Evolutionary conservation across 2,797 vertebrate species (phyloP), one percentile per base, ranked within the genome.

Genomic region (Pachyuromys duprasi): DNA sequence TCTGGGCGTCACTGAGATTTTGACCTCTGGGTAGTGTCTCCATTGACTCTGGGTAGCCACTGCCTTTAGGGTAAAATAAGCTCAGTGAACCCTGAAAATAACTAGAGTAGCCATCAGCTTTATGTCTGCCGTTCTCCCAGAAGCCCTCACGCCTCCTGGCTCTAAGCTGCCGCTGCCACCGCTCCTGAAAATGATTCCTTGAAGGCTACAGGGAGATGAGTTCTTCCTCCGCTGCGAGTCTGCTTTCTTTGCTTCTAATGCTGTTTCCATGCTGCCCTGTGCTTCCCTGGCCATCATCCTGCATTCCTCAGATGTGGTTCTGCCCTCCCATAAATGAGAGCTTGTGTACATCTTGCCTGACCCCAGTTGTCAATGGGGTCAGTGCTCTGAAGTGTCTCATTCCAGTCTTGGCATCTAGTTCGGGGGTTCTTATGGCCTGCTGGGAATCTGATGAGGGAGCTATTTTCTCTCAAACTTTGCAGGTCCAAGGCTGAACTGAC

Each of bases 81-180:
- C 49, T 89, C 55, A 75, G 60, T 76, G 33, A 80, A 39, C 2
- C n/a, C 65, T 83, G 81, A 90, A 94, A 93, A 82, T n/a, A 94
- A 18, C 81, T 53, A n/a, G 72, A 86, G 49, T 63, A 92, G 33
- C 39, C 18, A 22, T 88, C 75, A 36, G 28, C 28, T 69, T 57
- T 81, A 39, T 36, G 5, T 22, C 92, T 22, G 33, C 45, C 63
- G 80, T 80, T 88, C 6, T 92, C 42, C 57, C n/a, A 22, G 67
- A 62, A 62, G 55, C 26, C 45, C 28, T 18, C 7, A 9, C n/a
- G 5, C 33, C 69, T 67, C 33, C 69, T 67, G 53, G 55, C 81
- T 39, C 63, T 80, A 36, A 63, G 60, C 62, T 74, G 0, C 26
- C 62, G 28, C 62, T 65, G 33, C 62, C 8, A 8, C 13, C 75